Base-by-base conservation (phyloP, 2,797 vertebrate species). In the Intellagama lesueurii region DNA sequence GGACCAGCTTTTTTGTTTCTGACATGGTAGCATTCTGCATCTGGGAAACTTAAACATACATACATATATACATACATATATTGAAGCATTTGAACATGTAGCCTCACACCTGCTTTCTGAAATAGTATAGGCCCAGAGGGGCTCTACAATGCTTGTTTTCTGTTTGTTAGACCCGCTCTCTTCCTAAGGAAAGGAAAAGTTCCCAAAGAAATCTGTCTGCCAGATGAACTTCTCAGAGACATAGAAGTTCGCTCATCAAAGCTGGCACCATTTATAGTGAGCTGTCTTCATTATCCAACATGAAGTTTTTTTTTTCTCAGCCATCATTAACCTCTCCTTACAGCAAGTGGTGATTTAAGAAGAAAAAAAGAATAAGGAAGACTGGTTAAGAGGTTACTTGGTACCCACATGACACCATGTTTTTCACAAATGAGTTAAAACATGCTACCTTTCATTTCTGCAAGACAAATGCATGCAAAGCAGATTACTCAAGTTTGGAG, bases 181-280 rank as follows among this genome's bases (percentile, higher is more conserved):
- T 87, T 93, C 86, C 89, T 22, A 89, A 56, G 87, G 24, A 70
- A 30, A 0, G 9, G 19, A 86, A 7, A 1, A 26, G 93, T 87
- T 88, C 77, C 89, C 84, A 30, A 64, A 4, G 5, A 75, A 89
- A 80, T 49, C 88, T 88, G 89, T 72, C 85, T 60, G 69, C 70
- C 88, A 93, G 76, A 87, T 89, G 88, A 87, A 24, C 84, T 52
- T 89, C 79, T 64, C 83, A 87, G 72, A 87, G 2, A 32, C 32
- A 7, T 9, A 17, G 44, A 22, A 44, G 22, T 73, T 56, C 70
- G 77, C 0, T 68, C 30, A 87, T 68, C 80, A 73, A 35, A 24
- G 28, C 78, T 77, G 7, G 26, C 12, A 70, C 66, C 56, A 19
- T 64, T 89, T 89, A 70, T 2, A 78, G 30, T 70, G 49, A 76